Conservation (phyloP, 2,888 invertebrate species). For the Nasonia oneida region DNA sequence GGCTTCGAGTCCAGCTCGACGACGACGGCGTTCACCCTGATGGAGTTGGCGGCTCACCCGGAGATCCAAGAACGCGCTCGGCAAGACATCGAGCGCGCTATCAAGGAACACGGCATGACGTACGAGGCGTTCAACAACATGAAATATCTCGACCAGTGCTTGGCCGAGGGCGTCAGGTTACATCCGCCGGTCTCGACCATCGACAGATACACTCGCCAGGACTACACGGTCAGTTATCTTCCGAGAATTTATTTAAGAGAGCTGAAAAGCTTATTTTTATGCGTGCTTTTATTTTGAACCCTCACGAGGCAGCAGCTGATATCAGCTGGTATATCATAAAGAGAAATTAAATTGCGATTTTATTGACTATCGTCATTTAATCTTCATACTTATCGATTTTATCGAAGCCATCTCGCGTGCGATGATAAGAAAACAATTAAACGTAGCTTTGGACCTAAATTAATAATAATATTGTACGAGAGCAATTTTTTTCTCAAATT, state of each 20-base stretch:
- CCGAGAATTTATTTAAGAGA: not conserved
- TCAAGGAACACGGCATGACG: slow-evolving; percentile 70
- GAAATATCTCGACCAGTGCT: slow-evolving; percentile 73
- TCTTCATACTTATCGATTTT: too few species aligned
- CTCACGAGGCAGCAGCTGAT: too few species aligned
- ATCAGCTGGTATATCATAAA: too few species aligned
- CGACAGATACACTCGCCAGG: slow-evolving; percentile 71
- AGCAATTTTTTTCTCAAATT: too few species aligned
- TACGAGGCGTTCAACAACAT: slow-evolving; percentile 74
- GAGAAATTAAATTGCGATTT: too few species aligned
- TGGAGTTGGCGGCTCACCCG: slow-evolving; percentile 71
- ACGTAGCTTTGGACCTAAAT: too few species aligned
- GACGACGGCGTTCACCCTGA: slow-evolving; percentile 71
- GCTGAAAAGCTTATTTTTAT: not conserved
- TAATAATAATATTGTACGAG: too few species aligned
- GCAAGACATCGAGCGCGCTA: slow-evolving; percentile 69
- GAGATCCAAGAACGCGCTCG: slow-evolving; percentile 69
- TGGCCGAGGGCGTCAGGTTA: slow-evolving; percentile 72
- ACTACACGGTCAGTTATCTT: slow-evolving; percentile 65
- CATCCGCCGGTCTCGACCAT: slow-evolving; percentile 75
- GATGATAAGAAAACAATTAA: too few species aligned
- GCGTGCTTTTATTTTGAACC: too few species aligned
- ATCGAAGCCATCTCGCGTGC: too few species aligned
- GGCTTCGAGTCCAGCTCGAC: slow-evolving; percentile 76
- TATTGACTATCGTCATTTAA: too few species aligned